Conservation (phyloP, 2,113 vertebrate species). For the Archocentrus centrarchus region DNA sequence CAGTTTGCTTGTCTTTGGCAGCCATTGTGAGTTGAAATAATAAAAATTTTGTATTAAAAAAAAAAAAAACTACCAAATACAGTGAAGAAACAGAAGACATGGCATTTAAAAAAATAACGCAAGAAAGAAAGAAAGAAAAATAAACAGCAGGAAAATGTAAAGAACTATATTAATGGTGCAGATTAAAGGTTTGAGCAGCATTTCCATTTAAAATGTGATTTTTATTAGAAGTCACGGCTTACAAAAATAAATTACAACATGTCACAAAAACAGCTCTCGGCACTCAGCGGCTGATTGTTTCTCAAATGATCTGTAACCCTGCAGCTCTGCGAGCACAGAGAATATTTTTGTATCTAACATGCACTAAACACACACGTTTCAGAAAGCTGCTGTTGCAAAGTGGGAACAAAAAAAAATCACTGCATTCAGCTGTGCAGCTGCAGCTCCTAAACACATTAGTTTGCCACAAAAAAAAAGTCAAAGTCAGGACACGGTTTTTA, state of each 20-base stretch:
- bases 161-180: background rate
- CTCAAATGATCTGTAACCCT: background rate
- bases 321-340: background rate
- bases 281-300: background rate
- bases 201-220: background rate
- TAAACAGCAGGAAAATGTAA: background rate
- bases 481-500: background rate
- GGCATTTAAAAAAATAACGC: background rate
- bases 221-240: background rate
- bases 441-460: background rate
- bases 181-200: background rate
- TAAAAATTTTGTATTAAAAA: background rate
- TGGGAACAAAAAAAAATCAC: background rate
- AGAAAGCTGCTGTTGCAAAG: background rate
- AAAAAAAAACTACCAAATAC: background rate
- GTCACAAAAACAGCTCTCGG: background rate
- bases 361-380: background rate
- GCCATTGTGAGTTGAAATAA: background rate
- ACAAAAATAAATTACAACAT: background rate
- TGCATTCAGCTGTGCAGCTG: background rate
- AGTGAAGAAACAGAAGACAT: background rate
- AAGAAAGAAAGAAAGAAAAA: background rate
- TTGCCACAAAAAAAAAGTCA: background rate
- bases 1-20: background rate
- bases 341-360: background rate